A percentile compares a stretch with the other conserved stretches of the same genome.
These are phyloP conservation scores for Ciconia maguari DNA, from an alignment of 2,113 vertebrate species.

Conservation along the genomic window DNA sequence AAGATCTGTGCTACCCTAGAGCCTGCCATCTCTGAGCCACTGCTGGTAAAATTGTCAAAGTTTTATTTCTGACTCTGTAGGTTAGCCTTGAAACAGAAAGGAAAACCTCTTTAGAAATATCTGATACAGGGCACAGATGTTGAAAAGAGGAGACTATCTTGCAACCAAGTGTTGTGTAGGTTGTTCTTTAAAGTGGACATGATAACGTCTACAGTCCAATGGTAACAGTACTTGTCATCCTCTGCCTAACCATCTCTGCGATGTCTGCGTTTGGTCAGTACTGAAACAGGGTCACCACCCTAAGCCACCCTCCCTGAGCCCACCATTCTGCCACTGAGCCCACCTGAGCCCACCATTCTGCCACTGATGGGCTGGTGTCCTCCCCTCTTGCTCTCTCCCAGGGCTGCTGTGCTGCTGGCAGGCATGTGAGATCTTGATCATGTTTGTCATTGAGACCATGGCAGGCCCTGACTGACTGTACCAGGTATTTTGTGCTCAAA, in stretches of 20 bases:
- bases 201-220: too few species aligned
- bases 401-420: rapidly evolving
- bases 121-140: neutral
- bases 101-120: neutral
- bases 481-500: neutral
- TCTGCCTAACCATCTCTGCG: neutral
- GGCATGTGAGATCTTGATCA: rapidly evolving
- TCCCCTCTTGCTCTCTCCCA: neutral
- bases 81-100: neutral
- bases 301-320: rapidly evolving
- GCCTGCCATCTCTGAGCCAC: neutral
- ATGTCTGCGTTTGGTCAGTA: neutral
- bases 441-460: rapidly evolving
- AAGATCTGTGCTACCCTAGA: neutral
- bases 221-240: neutral
- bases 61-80: neutral
- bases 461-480: neutral
- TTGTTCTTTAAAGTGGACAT: neutral
- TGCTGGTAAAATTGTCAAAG: neutral
- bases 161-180: neutral
- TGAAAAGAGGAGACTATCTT: neutral
- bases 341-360: neutral
- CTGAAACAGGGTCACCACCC: rapidly evolving
- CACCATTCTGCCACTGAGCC: neutral
- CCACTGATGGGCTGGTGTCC: neutral